A percentile compares a stretch with the other conserved stretches of the same genome.
These are phyloP conservation scores for Aethes cnicana DNA, from an alignment of 2,888 invertebrate genomes.

Conservation along the genomic window DNA sequence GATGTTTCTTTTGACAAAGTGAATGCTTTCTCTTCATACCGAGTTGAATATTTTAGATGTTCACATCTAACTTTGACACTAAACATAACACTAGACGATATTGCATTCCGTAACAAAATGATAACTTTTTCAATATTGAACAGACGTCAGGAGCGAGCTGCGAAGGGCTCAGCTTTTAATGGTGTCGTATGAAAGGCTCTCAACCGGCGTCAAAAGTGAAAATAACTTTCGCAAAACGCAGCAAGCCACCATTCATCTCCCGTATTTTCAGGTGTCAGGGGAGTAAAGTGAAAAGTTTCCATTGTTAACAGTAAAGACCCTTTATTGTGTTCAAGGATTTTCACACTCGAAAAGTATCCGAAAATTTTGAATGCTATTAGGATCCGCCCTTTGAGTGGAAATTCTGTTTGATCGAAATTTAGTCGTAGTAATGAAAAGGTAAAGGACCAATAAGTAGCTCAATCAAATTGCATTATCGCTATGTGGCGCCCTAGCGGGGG, in stretches of 20 bases:
- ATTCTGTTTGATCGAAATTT: slow-evolving; percentile 53
- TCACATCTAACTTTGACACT: too few species aligned
- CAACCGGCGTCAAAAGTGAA: slow-evolving; percentile 40
- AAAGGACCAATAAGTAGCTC: slow-evolving; percentile 76
- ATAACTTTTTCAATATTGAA: slow-evolving; percentile 20
- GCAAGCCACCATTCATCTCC: slow-evolving; percentile 57
- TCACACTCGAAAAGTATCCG: slow-evolving; percentile 45
- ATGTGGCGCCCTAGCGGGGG: slow-evolving; percentile 52
- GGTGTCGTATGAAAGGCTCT: slow-evolving; percentile 55
- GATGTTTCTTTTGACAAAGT: too few species aligned
- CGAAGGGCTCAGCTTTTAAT: slow-evolving; percentile 57
- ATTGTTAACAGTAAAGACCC: slow-evolving; percentile 51
- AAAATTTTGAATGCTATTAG: slow-evolving; percentile 39
- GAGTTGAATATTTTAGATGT: too few species aligned
- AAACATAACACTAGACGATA: too few species aligned
- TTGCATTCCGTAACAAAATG: slow-evolving; percentile 1
- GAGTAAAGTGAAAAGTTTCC: slow-evolving; percentile 59
- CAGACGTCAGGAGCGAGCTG: slow-evolving; percentile 37
- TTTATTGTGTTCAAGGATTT: slow-evolving; percentile 54
- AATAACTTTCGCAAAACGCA: slow-evolving; percentile 43
- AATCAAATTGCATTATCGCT: slow-evolving; percentile 76
- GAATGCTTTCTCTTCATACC: too few species aligned
- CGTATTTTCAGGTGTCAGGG: slow-evolving; percentile 59
- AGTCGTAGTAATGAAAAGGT: slow-evolving; percentile 66
- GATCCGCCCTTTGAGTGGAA: slow-evolving; percentile 36